Conservation (phyloP, 2,797 vertebrate species). For the Alfaro cultratus region DNA sequence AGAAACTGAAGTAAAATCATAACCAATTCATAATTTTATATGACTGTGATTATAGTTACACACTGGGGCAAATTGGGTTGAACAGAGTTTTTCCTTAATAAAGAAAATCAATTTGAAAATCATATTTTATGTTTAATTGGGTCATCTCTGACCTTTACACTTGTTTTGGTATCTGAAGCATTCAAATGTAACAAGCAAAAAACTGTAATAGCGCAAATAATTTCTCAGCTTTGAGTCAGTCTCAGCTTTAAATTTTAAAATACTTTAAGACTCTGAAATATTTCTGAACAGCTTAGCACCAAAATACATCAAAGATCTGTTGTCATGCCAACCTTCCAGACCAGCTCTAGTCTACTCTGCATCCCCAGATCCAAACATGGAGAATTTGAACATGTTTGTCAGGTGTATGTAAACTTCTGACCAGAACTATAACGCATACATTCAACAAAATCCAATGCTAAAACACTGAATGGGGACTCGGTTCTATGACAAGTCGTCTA, state of each 20-base stretch:
- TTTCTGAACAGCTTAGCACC: too few species aligned
- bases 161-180: neutral
- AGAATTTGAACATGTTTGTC: neutral
- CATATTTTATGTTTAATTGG: neutral
- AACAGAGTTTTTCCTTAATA: neutral
- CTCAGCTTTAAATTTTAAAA: too few species aligned
- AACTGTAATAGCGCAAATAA: neutral
- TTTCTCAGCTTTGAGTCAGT: neutral
- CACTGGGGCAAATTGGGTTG: neutral
- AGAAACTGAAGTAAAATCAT: neutral
- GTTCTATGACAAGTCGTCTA: slow-evolving; percentile 18
- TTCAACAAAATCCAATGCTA: slow-evolving; percentile 11
- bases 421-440: neutral
- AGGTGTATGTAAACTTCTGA: neutral
- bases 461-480: slow-evolving; percentile 15
- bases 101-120: neutral
- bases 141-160: neutral
- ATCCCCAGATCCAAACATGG: too few species aligned
- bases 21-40: neutral
- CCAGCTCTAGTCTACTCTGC: too few species aligned
- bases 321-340: too few species aligned
- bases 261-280: too few species aligned
- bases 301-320: too few species aligned
- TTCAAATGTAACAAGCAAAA: neutral
- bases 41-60: neutral